Evolutionary conservation across 2,113 vertebrate genomes (phyloP).

Genomic region (Anguilla rostrata): DNA sequence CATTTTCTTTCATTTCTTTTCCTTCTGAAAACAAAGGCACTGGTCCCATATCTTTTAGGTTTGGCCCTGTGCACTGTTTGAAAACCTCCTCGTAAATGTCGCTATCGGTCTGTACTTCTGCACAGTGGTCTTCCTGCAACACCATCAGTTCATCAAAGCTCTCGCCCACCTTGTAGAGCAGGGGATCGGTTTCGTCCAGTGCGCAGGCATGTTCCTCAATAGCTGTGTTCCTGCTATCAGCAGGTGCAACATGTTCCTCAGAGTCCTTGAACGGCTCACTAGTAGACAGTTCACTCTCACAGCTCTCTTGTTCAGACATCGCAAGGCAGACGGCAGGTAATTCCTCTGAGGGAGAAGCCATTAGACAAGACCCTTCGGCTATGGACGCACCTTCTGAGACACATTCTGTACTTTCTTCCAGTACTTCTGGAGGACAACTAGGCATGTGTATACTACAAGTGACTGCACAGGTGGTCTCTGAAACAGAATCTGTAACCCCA

Average conservation of each 20-base stretch:
- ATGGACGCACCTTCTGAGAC: background rate
- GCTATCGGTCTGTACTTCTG: background rate
- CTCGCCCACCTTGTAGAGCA: constrained; percentile 20
- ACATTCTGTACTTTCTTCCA: background rate
- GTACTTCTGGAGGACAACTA: background rate
- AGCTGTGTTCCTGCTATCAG: constrained; percentile 1
- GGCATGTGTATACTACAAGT: background rate
- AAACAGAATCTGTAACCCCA: background rate
- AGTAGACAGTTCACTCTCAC: background rate
- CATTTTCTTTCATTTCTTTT: background rate
- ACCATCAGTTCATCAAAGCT: background rate
- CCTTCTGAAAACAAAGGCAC: constrained; percentile 17
- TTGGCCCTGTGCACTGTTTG: constrained; percentile 7
- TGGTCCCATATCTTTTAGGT: background rate
- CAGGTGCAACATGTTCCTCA: constrained; percentile 1
- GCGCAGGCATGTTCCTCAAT: background rate
- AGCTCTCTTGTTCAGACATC: background rate
- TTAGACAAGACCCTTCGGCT: constrained; percentile 7
- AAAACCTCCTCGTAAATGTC: constrained; percentile 22
- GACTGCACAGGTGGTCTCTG: background rate
- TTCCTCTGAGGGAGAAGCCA: background rate
- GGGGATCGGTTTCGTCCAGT: constrained; percentile 16
- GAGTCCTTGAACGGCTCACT: background rate
- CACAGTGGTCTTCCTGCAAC: background rate
- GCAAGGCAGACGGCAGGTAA: background rate